A percentile compares a stretch with the other conserved stretches of the same genome.
Conservation (phyloP, 1,140 invertebrate genomes). For the Euwallacea fornicatus region DNA sequence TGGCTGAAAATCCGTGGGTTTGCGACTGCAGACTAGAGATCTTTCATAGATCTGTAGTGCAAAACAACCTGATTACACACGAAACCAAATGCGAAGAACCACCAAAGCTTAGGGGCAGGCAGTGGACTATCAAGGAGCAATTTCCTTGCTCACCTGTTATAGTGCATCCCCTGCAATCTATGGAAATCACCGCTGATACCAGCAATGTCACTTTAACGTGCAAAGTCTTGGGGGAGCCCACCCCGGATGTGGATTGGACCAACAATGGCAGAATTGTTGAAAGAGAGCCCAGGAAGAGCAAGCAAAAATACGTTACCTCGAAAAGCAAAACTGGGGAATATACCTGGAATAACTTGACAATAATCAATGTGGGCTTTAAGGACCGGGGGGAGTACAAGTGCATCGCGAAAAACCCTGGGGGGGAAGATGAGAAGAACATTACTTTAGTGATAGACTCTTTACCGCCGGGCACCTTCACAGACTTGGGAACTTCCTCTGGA, state of each 20-base stretch:
- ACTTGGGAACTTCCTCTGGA: conserved; percentile 50
- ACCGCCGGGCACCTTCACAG: conserved; percentile 48
- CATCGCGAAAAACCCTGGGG: conserved; percentile 81
- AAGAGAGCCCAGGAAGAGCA: conserved; percentile 59
- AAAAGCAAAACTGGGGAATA: conserved; percentile 54
- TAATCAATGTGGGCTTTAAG: conserved; percentile 66
- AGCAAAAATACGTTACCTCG: conserved; percentile 56
- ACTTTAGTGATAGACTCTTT: conserved; percentile 61
- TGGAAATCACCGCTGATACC: conserved; percentile 61
- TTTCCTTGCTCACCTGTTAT: conserved; percentile 85
- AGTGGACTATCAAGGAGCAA: conserved; percentile 72
- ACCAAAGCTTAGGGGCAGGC: conserved; percentile 61
- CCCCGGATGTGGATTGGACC: conserved; percentile 75
- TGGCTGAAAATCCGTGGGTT: conserved; percentile 83
- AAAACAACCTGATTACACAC: conserved; percentile 69
- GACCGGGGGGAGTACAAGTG: conserved; percentile 90
- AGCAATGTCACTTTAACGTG: conserved; percentile 78
- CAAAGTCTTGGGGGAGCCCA: conserved; percentile 73
- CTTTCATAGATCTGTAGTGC: conserved; percentile 76
- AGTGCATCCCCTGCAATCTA: conserved; percentile 57
- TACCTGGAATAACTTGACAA: conserved; percentile 77
- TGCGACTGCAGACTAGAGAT: conserved; percentile 82
- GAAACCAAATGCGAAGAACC: conserved; percentile 74
- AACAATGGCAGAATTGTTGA: conserved; percentile 67
- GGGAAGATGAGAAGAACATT: conserved; percentile 74